Evolutionary conservation across 2,797 vertebrate genomes (phyloP).

Genomic region (Brachyalestes nurse): DNA sequence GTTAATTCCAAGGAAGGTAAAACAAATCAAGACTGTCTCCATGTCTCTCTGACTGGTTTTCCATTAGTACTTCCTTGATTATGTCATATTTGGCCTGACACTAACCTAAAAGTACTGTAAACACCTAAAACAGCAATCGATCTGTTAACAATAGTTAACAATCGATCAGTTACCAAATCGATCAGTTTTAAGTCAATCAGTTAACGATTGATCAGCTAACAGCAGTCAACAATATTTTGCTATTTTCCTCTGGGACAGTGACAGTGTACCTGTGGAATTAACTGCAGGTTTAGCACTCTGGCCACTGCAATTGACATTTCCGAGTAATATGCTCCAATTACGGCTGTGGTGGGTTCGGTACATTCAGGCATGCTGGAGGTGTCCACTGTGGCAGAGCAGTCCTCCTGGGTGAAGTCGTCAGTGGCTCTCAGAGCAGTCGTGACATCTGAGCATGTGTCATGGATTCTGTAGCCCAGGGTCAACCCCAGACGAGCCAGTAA

Average conservation of each 20-base stretch:
- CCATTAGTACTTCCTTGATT: no score
- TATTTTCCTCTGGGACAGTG: neutral
- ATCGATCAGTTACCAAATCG: no score
- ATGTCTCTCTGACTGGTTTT: no score
- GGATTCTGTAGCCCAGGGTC: conserved; percentile 84
- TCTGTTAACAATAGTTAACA: no score
- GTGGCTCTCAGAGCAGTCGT: conserved; percentile 79
- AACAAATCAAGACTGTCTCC: no score
- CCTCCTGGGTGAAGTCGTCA: conserved; percentile 72
- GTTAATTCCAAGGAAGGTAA: no score
- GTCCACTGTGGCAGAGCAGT: conserved; percentile 60
- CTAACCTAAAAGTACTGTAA: no score
- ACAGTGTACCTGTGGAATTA: conserved; percentile 84
- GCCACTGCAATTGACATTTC: conserved; percentile 86
- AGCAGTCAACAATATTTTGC: no score
- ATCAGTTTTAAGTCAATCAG: no score
- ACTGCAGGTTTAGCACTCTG: conserved; percentile 81
- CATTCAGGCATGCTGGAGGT: conserved; percentile 61
- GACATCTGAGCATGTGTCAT: conserved; percentile 86
- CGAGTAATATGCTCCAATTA: conserved; percentile 80
- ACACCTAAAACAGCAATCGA: no score
- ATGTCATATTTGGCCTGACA: no score
- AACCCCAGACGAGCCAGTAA: conserved; percentile 73
- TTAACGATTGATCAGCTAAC: no score
- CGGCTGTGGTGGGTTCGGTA: conserved; percentile 74